Evolutionary conservation across 1,140 invertebrate genomes (phyloP), one percentile per base, ranked within the genome.

Genomic region (Tyrophagus putrescentiae): DNA sequence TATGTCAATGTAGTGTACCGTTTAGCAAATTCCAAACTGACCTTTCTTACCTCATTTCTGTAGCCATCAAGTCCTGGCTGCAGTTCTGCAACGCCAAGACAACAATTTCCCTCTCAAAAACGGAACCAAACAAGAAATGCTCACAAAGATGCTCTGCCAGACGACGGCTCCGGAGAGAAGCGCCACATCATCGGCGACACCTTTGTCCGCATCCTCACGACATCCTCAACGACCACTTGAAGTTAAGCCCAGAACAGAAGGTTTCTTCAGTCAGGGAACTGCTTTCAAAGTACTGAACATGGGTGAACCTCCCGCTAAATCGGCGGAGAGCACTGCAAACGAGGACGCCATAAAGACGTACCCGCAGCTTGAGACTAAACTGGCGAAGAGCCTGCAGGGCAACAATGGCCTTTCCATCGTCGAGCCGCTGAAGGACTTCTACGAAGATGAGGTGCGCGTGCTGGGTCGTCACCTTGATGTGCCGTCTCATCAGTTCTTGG

Each of bases 261-360:
- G 91, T 16, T 77, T 87, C 63, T 75, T 90, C 18, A 85, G 83
- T 1, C 87, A 90, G 71, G 69, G 69, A 27, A 98, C 95, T 0
- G n/a, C n/a, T n/a, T n/a, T n/a, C n/a, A n/a, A n/a, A n/a, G n/a
- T n/a, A n/a, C 95, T 95, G 23, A 95, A 99, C 77, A 76, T 98
- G 60, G 98, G 98, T 68, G 95, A 99, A 76, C 95, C 90, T 63
- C 94, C 95, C 3, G 96, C 90, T 27, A 70, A 76, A 50, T 67
- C 94, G 66, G 91, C 82, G n/a, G n/a, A n/a, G n/a, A n/a, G n/a
- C 39, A 94, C 88, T 66, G 70, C 72, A 6, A 80, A 79, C 66
- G 95, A 95, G 5, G 88, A 94, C 71, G 84, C 84, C 13, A 99
- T 99, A 67, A 99, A 99, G 76, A 98, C 95, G n/a, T 95, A 99